Conservation (phyloP, 2,888 invertebrate species). For the Aleiodes alternator region DNA sequence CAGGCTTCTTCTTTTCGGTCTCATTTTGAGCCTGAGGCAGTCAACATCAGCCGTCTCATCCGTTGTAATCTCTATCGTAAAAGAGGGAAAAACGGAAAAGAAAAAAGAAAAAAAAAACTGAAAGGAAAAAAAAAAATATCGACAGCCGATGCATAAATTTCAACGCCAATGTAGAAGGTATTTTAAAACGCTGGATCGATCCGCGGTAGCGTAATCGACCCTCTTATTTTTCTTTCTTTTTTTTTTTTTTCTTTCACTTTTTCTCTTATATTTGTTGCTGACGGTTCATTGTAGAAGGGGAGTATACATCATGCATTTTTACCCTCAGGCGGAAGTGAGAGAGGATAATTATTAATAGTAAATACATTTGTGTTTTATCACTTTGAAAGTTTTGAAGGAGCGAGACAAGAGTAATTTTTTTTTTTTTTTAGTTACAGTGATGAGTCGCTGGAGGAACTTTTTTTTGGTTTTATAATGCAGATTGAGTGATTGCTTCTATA, state of each 20-base stretch:
- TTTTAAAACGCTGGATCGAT: conserved; percentile 32
- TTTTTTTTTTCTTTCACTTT: conserved; percentile 2
- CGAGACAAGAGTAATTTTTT: no score
- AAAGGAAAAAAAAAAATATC: conserved; percentile 17
- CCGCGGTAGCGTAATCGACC: conserved; percentile 29
- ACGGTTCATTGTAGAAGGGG: background rate
- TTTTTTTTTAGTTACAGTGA: no score
- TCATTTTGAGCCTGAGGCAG: conserved; percentile 47
- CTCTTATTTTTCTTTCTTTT: conserved; percentile 6
- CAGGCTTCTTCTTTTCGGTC: conserved; percentile 52
- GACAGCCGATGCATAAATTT: conserved; percentile 40
- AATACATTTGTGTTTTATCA: no score
- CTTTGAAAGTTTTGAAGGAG: no score
- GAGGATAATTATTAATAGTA: no score
- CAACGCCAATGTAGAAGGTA: conserved; percentile 30
- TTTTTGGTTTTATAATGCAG: no score
- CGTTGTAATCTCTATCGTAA: conserved; percentile 53
- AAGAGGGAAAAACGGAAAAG: conserved; percentile 46
- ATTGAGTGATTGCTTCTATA: no score
- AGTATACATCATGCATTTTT: conserved; percentile 7
- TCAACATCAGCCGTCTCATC: conserved; percentile 50
- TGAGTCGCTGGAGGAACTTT: no score
- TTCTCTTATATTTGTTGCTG: conserved; percentile 1
- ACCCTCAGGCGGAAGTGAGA: no score
- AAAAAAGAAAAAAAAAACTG: background rate